Evolutionary conservation across 2,888 invertebrate genomes (phyloP), one percentile per base, ranked within the genome.

Genomic region (Rotaria magnacalcarata): DNA sequence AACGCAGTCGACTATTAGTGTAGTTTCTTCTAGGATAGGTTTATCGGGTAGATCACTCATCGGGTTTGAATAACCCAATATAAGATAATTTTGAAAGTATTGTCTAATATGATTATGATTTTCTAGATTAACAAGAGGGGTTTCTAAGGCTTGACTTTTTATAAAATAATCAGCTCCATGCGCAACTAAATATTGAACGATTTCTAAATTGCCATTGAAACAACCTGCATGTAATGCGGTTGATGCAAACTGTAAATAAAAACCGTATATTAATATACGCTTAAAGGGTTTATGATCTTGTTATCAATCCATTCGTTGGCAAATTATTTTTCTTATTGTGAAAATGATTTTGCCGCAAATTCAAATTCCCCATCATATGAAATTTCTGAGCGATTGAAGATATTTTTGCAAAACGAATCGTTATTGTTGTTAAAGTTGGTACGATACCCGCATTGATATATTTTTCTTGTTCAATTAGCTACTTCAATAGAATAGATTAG

Each of bases 101-200:
- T 67, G 14, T 67, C 34, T 34, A 27, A 67, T 67, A 34, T 67
- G 1, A 16, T 11, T 1, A 67, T 67, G 27, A 19, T 7, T 14
- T 67, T 11, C 34, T 16, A n/a, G 7, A 67, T 67, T 34, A 4
- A 14, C 1, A 16, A 67, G 24, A 7, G 34, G 67, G 0, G 67
- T 67, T 67, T 67, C 67, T 34, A 5, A 34, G 10, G 34, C 34
- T 67, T 67, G 67, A 34, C 34, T 67, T 34, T 16, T 67, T 24
- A 67, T 34, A 7, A 34, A 67, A 67, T 67, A 67, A 67, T 67
- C 67, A 34, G 67, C 67, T 14, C 67, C 67, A 67, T 67, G 67
- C 34, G 27, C 67, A 27, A 67, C 34, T 27, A 67, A 34, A 67
- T 67, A 67, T 34, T 67, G 10, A 34, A 67, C 67, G 10, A 67